Percentiles rank a stretch among this genome's conserved stretches.
Evolutionary conservation across 2,113 vertebrate genomes (phyloP).

Genomic region (Alethe castanea): DNA sequence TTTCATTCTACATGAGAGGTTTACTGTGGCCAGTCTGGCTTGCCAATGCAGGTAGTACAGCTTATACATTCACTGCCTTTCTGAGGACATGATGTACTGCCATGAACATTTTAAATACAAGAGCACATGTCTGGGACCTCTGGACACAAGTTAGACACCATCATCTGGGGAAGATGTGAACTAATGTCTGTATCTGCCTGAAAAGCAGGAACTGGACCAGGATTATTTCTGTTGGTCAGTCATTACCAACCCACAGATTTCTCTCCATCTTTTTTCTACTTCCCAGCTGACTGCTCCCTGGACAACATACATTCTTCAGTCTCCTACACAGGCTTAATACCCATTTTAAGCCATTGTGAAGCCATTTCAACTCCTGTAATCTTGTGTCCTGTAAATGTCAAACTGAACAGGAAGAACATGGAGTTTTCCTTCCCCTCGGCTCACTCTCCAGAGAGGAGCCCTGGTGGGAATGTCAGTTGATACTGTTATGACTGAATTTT

Average conservation of each 20-base stretch:
- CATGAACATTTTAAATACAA: not conserved
- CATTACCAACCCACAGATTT: not conserved
- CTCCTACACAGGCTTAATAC: not conserved
- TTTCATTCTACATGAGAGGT: not conserved
- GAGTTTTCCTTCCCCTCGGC: not conserved
- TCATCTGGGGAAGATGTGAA: not conserved
- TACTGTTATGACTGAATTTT: slow-evolving; percentile 7
- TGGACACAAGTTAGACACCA: not conserved
- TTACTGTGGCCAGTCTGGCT: not conserved
- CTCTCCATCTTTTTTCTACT: not conserved
- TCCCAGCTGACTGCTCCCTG: not conserved
- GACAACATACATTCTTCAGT: not conserved
- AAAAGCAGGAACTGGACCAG: not conserved
- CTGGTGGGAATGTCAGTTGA: not conserved
- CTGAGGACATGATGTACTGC: not conserved
- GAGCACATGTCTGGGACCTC: rapidly evolving
- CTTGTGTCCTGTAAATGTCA: not conserved
- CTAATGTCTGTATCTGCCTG: not conserved
- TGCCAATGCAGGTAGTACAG: not conserved
- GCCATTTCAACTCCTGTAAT: not conserved
- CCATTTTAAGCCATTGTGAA: not conserved
- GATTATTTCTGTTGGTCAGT: not conserved
- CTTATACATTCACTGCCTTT: not conserved
- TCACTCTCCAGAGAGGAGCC: not conserved
- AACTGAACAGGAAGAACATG: not conserved